Percentiles rank a stretch among this genome's conserved stretches.
phyloP scores from a whole-genome alignment of 2,888 invertebrate species.

The Branchinecta sandiegonensis region DNA sequence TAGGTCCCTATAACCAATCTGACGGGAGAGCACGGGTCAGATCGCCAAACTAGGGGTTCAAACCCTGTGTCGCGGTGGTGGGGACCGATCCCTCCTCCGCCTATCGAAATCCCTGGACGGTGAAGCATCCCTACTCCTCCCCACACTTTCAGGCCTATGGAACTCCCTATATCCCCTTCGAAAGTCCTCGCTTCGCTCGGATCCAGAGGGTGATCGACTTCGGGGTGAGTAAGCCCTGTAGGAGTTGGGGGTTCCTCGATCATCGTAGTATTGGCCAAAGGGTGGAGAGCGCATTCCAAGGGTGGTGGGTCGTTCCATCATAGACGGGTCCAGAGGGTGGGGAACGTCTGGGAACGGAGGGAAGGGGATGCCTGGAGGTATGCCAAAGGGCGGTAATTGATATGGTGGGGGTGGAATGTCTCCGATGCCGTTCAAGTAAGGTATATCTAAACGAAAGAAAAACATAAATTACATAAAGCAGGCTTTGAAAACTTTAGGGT shows the following conservation, averaged over 20 bases:
- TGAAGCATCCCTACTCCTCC: conserved; percentile 12
- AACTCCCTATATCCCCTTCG: background rate
- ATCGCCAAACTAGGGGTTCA: no score
- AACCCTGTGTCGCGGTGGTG: background rate
- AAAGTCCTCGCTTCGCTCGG: background rate
- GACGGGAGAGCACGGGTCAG: no score
- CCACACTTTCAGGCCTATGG: background rate
- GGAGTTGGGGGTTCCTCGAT: background rate
- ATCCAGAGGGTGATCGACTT: background rate
- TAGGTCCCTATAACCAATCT: no score
- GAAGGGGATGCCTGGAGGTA: background rate
- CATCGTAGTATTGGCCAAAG: background rate
- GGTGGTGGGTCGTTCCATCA: conserved; percentile 4
- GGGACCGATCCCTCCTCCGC: conserved; percentile 1
- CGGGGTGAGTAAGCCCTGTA: conserved; percentile 1
- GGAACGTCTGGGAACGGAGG: background rate
- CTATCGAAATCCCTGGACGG: background rate
- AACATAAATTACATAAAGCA: no score
- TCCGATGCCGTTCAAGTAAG: background rate
- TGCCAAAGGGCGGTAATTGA: background rate
- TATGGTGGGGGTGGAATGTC: background rate
- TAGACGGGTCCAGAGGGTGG: background rate
- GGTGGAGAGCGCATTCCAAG: conserved; percentile 8
- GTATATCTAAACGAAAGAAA: no score
- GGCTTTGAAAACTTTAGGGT: no score